Evolutionary conservation across 2,113 vertebrate genomes (phyloP), one percentile per base, ranked within the genome.

Genomic region (Romanogobio albipinnatus): DNA sequence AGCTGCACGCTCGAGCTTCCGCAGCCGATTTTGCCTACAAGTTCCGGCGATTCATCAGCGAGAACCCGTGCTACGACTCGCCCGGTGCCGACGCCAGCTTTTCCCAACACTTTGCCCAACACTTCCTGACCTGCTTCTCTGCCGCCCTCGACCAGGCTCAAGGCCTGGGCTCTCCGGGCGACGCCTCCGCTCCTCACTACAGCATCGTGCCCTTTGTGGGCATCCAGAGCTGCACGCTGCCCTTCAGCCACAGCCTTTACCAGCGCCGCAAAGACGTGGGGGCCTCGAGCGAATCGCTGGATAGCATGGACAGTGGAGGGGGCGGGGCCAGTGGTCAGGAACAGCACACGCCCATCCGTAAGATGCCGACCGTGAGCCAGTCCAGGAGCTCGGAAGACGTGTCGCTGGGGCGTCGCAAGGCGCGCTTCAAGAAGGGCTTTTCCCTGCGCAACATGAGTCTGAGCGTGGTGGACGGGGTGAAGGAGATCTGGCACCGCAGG

Each of bases 361-460:
- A 97, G 79, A 93, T 95, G 29, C 94, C 96, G 0, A 91, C 95
- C 8, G 93, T 96, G 0, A 96, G 97, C 86, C 97, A 98, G 90
- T 99, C 98, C 1, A 96, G 97, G 66, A 99, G 97, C 92, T 97
- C 97, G 0, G 98, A 99, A 93, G 98, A 99, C 0, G 96, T 98
- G 86, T 98, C 97, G 0, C 91, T 95, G 51, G 89, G 93, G 0
- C 91, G 94, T 24, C 81, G 95, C 73, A 97, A 97, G 89, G 92
- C 97, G 24, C 96, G 96, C 66, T 97, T 96, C 89, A 98, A 97
- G 90, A 99, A 99, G 85, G 98, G 98, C 84, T 99, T 99, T 87
- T 99, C 97, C 0, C 90, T 99, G 91, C 95, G 98, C 89, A 99
- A 99, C 93, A 98, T 99, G 97, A 99, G 98, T 84, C 92, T 99